Conservation (phyloP, 2,113 vertebrate genomes). For the Choloepus hoffmanni region DNA sequence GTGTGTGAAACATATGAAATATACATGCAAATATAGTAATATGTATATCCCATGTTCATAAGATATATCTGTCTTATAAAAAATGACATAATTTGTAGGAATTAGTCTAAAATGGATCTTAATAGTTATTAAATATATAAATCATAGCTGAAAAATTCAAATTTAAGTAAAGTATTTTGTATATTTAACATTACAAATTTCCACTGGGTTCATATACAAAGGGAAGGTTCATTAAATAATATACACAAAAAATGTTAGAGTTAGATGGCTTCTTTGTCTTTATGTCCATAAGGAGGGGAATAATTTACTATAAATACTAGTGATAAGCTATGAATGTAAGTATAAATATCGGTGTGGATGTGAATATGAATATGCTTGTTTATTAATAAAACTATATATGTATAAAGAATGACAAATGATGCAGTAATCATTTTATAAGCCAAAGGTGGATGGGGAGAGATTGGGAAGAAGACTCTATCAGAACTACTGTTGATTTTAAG, state of each 20-base stretch:
- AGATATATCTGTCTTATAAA: background rate
- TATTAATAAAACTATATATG: background rate
- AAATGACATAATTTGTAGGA: background rate
- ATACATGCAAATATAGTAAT: background rate
- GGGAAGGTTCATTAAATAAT: background rate
- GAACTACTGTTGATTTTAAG: background rate
- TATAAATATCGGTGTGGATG: background rate
- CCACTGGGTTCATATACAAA: background rate
- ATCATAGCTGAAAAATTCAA: background rate
- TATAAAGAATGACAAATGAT: background rate
- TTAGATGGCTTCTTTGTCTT: background rate
- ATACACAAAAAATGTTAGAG: background rate
- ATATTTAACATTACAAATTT: constrained; percentile 6
- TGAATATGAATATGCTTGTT: background rate
- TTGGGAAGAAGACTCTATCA: background rate
- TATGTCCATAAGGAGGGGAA: background rate
- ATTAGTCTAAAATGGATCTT: background rate
- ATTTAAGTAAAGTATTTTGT: background rate
- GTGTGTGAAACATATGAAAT: background rate
- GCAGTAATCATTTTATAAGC: too few species aligned
- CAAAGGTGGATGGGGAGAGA: background rate
- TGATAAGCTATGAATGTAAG: background rate
- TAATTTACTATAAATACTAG: background rate
- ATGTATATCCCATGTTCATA: background rate
- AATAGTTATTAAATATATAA: background rate